phyloP scores from a whole-genome alignment of 2,113 vertebrate species.

The Puma concolor region DNA sequence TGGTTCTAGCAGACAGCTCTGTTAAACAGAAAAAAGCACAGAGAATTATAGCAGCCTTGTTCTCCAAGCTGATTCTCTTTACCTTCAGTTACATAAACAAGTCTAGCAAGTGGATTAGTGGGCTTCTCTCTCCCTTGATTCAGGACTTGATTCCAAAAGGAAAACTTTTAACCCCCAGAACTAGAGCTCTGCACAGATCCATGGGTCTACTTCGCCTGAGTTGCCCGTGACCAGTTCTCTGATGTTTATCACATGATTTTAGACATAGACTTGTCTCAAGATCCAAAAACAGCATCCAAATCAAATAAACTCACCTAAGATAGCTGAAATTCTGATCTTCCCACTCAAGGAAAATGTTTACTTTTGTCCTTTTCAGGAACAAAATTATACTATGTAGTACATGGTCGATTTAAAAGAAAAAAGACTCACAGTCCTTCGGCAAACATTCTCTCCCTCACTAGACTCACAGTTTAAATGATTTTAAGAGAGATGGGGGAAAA shows the following conservation, averaged over 20 bases:
- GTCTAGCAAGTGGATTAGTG: background rate
- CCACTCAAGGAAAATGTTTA: background rate
- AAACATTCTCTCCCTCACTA: background rate
- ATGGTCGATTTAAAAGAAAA: background rate
- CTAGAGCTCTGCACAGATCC: background rate
- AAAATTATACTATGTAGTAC: background rate
- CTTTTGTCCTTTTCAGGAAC: background rate
- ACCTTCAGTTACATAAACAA: background rate
- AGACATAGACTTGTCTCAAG: background rate
- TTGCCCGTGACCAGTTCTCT: background rate
- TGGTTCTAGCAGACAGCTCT: background rate
- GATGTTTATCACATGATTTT: background rate
- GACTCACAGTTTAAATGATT: constrained; percentile 3
- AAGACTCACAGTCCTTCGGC: background rate
- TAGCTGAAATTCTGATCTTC: background rate
- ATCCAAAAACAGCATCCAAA: background rate
- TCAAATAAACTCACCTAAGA: background rate
- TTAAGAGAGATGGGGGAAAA: background rate
- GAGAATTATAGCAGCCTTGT: background rate
- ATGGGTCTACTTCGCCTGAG: background rate
- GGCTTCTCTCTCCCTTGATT: background rate
- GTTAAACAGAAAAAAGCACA: background rate
- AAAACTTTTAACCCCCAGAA: background rate
- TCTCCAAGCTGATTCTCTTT: background rate
- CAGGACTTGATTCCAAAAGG: background rate